A percentile compares a stretch with the other conserved stretches of the same genome.
These are phyloP conservation scores for Neoitamus cyanurus DNA, from an alignment of 2,888 invertebrate genomes.

Conservation along the genomic window DNA sequence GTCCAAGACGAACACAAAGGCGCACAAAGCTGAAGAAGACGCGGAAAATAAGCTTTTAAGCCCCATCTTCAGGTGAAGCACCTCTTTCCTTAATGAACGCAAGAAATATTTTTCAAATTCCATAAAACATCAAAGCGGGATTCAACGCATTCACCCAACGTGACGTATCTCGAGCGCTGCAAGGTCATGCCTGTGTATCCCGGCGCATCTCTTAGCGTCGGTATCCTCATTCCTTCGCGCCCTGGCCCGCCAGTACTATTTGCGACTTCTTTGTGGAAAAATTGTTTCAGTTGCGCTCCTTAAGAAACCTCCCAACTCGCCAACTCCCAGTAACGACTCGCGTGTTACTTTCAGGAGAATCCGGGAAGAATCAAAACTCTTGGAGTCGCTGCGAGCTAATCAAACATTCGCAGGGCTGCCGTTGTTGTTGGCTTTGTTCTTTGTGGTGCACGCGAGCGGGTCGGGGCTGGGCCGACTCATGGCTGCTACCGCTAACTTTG, in stretches of 20 bases:
- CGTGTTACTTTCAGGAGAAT: slow-evolving; percentile 1
- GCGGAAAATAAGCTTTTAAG: background rate
- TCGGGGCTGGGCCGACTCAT: background rate
- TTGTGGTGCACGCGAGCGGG: background rate
- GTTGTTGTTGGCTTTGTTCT: background rate
- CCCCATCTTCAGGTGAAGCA: background rate
- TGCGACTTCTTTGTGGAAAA: slow-evolving; percentile 2
- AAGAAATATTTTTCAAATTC: slow-evolving; percentile 19
- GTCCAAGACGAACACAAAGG: background rate
- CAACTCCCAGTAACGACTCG: background rate
- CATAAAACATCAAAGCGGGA: slow-evolving; percentile 23
- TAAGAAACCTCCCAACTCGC: background rate
- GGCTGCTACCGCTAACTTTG: background rate
- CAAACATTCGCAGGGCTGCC: slow-evolving; percentile 20
- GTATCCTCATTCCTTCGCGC: background rate
- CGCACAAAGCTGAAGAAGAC: background rate
- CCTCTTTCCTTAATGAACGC: slow-evolving; percentile 26
- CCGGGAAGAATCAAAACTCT: slow-evolving; percentile 1
- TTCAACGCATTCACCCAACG: slow-evolving; percentile 23
- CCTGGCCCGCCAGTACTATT: background rate
- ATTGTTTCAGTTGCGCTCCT: background rate
- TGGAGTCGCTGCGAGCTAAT: background rate
- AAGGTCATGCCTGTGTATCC: background rate
- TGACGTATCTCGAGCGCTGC: slow-evolving; percentile 22
- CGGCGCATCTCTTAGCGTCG: too few relatives aligned